Conservation (phyloP, 2,113 vertebrate genomes). For the Aegotheles bennettii region DNA sequence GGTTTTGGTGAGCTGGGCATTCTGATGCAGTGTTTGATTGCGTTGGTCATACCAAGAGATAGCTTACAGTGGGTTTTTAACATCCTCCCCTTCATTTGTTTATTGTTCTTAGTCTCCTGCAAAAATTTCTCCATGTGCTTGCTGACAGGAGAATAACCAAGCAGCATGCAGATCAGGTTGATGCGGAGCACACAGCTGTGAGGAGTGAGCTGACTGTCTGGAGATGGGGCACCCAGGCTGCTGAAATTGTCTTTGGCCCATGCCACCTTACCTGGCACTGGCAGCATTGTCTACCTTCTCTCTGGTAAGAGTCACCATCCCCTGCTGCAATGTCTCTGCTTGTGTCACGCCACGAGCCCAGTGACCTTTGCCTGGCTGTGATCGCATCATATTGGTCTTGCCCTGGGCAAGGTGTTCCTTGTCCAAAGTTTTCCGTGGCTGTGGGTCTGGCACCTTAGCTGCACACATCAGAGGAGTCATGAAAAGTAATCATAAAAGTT, state of each 20-base stretch:
- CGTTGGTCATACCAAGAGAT: neutral
- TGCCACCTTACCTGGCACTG: neutral
- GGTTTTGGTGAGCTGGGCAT: accelerated
- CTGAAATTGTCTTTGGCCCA: accelerated
- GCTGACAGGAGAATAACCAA: neutral
- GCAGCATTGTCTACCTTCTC: neutral
- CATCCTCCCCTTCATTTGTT: neutral
- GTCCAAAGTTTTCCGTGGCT: accelerated
- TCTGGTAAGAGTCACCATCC: accelerated
- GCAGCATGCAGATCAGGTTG: neutral
- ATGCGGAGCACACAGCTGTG: accelerated
- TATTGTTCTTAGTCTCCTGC: neutral
- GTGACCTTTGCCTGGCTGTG: neutral
- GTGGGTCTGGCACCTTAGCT: neutral
- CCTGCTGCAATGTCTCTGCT: accelerated
- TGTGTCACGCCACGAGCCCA: accelerated
- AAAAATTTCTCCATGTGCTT: neutral
- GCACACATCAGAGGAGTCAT: neutral
- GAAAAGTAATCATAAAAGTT: neutral
- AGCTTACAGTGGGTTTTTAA: neutral
- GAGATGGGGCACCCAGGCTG: neutral
- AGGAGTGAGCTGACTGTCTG: neutral
- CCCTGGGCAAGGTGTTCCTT: neutral
- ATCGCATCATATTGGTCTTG: accelerated
- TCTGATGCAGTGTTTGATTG: accelerated